Evolutionary conservation across 2,888 invertebrate genomes (phyloP), one percentile per base, ranked within the genome.

Genomic region (Zaprionus lineosus): DNA sequence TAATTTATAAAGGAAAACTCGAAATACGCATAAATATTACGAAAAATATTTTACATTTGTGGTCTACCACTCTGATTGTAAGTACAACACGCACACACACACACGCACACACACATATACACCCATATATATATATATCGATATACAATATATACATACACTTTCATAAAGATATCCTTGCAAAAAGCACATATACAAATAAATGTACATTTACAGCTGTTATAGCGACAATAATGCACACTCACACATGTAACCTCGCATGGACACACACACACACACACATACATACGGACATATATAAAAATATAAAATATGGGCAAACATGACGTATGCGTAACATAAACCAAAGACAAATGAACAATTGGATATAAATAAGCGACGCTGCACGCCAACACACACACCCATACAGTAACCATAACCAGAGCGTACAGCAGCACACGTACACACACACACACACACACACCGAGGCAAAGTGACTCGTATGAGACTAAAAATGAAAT

Each of bases 321-420:
- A 75, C 83, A 84, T 82, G 85, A 82, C 83, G 81, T 84, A 84
- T 84, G 85, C 85, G 85, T 84, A 82, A 71, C 83, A 84, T 82
- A 82, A 82, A 82, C 81, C 81, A 82, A 84, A 82, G 81, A 75
- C 81, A 82, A 82, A 82, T 82, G 81, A 82, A 82, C 81, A 82
- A 82, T 84, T 84, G 81, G 81, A 78, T 84, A 84, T 82, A 82
- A 82, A 82, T 84, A 82, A 82, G 85, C 82, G 82, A 69, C 61
- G 57, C 58, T 41, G 64, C 56, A 53, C 29, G 41, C 57, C 56
- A 56, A 41, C 52, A 43, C 43, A 18, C 64, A 55, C 47, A 44
- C 34, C 37, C 21, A 52, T 50, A 40, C 36, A 63, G n/a, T n/a
- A n/a, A n/a, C n/a, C 26, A 50, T 37, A 53, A n/a, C n/a, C 31